Percentiles rank a stretch among this genome's conserved stretches.
These are phyloP conservation scores for Acrossocheilus wenchowensis DNA, from an alignment of 2,797 vertebrate species.

Conservation along the genomic window DNA sequence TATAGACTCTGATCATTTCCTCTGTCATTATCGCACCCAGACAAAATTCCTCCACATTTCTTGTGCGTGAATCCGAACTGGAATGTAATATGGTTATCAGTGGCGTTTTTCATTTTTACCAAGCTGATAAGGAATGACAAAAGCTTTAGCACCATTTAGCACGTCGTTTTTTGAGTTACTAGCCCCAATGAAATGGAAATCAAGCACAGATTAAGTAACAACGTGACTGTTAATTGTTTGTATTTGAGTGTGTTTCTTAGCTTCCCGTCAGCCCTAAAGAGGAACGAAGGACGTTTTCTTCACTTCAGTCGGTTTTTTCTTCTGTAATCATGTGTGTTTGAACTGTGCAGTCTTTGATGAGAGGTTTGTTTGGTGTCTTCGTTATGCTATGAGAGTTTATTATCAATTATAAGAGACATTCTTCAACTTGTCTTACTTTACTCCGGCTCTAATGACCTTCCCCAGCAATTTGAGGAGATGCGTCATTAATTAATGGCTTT, in stretches of 20 bases:
- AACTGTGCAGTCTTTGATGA: conserved; percentile 3
- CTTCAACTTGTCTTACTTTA: conserved; percentile 49
- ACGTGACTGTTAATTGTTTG: neutral
- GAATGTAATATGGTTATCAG: conserved; percentile 3
- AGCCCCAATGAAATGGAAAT: neutral
- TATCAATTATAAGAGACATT: conserved; percentile 43
- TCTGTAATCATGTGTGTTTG: neutral
- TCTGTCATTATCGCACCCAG: conserved; percentile 46
- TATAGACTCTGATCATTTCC: conserved; percentile 38
- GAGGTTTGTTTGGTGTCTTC: conserved; percentile 15
- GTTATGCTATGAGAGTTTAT: conserved; percentile 32
- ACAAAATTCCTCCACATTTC: conserved; percentile 30
- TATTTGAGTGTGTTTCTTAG: neutral
- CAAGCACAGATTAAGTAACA: neutral
- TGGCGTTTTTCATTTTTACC: neutral
- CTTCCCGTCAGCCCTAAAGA: neutral
- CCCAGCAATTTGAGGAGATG: conserved; percentile 60
- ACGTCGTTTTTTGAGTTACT: no score
- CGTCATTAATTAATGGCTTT: conserved; percentile 65
- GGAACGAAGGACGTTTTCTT: neutral
- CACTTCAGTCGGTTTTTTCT: neutral
- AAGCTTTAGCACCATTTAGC: neutral
- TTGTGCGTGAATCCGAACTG: neutral
- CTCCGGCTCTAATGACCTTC: conserved; percentile 59
- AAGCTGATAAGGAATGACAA: neutral